Evolutionary conservation across 2,113 vertebrate species (phyloP).

Genomic region (Cynopterus brachyotis): DNA sequence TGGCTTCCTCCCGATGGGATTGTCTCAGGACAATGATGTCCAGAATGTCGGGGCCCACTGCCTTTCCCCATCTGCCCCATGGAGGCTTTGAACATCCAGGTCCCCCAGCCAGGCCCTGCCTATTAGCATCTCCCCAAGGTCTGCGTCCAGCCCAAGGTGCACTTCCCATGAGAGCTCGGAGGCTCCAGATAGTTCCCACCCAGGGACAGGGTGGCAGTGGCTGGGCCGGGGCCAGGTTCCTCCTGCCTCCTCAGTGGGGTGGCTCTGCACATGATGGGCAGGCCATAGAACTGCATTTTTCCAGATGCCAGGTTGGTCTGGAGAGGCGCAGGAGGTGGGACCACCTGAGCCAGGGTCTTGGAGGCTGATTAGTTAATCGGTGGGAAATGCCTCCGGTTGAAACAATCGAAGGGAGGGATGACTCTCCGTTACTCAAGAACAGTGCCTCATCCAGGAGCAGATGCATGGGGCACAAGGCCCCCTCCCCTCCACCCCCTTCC

Average conservation of each 20-base stretch:
- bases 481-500: not conserved
- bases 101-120: not conserved
- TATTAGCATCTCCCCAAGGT: too few relatives aligned
- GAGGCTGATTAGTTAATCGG: not conserved
- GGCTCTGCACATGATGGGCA: too few relatives aligned
- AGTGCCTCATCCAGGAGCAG: not conserved
- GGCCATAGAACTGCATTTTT: not conserved
- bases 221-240: not conserved
- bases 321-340: not conserved
- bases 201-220: not conserved
- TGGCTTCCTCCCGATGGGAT: not conserved
- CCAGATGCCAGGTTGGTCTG: not conserved
- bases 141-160: not conserved
- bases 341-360: not conserved
- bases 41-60: not conserved
- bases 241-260: fast-evolving
- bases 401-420: fast-evolving
- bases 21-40: not conserved
- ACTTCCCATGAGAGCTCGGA: too few relatives aligned
- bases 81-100: not conserved
- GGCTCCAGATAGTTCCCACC: fast-evolving
- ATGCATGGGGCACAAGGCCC: not conserved
- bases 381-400: not conserved
- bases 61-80: too few relatives aligned
- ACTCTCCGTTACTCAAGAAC: not conserved